Conservation (phyloP, 2,113 vertebrate species). For the Onychostoma macrolepis region DNA sequence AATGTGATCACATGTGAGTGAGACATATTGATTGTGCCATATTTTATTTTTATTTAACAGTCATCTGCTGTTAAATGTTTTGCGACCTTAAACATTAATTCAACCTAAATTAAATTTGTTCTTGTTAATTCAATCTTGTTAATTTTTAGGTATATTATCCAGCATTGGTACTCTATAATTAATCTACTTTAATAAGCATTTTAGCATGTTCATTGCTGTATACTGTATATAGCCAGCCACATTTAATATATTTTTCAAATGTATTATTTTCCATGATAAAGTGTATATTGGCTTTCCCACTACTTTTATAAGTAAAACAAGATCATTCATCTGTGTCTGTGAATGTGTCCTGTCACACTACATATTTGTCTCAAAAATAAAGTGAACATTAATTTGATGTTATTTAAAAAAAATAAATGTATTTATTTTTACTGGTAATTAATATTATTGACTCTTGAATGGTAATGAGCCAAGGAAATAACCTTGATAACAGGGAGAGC, state of each 20-base stretch:
- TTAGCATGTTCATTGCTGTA: not conserved
- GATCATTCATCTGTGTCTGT: not conserved
- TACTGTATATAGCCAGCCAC: not conserved
- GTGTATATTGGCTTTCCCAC: not conserved
- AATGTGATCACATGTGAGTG: constrained; percentile 7
- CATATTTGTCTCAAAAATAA: not conserved
- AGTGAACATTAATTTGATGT: not conserved
- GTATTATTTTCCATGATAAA: not conserved
- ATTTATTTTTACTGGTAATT: not conserved
- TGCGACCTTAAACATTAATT: not conserved
- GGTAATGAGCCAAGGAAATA: not conserved
- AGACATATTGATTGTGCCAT: not conserved
- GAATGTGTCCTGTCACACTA: not conserved
- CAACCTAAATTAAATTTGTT: not conserved
- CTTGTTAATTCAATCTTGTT: not conserved
- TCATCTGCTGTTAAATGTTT: not conserved
- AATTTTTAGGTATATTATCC: not conserved
- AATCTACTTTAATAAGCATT: not conserved
- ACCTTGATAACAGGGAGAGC: constrained; percentile 21
- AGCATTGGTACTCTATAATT: not conserved
- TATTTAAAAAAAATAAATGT: not conserved
- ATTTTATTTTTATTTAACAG: not conserved
- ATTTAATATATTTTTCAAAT: not conserved
- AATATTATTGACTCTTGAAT: not conserved
- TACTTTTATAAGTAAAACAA: not conserved